phyloP scores from a whole-genome alignment of 2,113 vertebrate species.

The Ochotona curzoniae region DNA sequence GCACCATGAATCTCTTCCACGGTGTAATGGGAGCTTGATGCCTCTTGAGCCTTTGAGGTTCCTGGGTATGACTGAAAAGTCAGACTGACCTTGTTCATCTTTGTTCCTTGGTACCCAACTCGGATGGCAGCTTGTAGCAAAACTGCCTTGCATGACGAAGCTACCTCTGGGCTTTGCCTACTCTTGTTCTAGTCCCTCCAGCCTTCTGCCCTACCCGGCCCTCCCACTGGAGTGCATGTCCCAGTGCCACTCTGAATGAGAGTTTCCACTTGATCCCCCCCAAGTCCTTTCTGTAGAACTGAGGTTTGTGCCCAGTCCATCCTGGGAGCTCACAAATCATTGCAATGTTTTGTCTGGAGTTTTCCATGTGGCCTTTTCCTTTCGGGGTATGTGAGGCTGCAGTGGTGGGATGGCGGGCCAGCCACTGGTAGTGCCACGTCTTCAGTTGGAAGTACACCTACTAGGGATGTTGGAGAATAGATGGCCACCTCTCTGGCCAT shows the following conservation, averaged over 20 bases:
- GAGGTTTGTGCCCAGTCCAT: background rate
- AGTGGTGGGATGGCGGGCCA: rapidly evolving
- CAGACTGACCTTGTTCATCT: background rate
- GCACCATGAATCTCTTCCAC: background rate
- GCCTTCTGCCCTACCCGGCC: background rate
- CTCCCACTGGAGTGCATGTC: background rate
- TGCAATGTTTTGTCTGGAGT: background rate
- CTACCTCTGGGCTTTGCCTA: background rate
- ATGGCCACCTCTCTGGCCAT: too few species aligned
- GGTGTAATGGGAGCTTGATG: background rate
- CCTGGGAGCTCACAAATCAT: background rate
- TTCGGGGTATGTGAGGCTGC: background rate
- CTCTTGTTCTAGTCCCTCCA: too few species aligned
- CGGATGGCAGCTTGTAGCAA: background rate
- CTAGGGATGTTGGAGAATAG: background rate
- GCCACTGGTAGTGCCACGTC: background rate
- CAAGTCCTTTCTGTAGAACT: background rate
- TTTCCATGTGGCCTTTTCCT: background rate
- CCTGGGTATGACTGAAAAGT: background rate
- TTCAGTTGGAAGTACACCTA: background rate
- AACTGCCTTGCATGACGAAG: background rate
- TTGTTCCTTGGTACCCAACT: too few species aligned
- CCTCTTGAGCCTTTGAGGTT: background rate
- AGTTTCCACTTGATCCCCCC: background rate
- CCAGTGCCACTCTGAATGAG: background rate